These are phyloP conservation scores for Rhea pennata DNA, from an alignment of 2,113 vertebrate species.

Conservation along the genomic window DNA sequence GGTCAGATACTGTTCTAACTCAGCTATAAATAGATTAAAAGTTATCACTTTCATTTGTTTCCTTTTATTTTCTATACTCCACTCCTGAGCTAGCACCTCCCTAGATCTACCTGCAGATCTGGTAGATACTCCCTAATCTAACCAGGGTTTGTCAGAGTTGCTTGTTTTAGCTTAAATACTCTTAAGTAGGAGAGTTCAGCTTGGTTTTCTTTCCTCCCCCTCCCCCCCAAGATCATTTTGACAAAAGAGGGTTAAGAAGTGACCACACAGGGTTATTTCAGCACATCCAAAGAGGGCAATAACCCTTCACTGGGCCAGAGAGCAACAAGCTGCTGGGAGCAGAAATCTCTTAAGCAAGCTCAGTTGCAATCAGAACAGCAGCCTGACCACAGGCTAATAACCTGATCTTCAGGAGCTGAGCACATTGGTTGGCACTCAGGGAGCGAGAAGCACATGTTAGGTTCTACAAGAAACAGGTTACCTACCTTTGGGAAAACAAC, in stretches of 20 bases:
- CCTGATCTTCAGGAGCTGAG: not conserved
- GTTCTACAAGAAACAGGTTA: not conserved
- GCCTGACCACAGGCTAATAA: not conserved
- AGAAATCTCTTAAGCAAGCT: not conserved
- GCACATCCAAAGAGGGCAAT: not conserved
- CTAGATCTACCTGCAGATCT: not conserved
- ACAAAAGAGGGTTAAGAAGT: not conserved
- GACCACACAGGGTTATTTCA: not conserved
- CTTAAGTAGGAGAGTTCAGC: not conserved
- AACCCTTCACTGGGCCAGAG: accelerated
- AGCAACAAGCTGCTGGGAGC: not conserved
- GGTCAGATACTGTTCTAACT: not conserved
- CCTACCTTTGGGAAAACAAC: not conserved
- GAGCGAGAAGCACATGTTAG: not conserved
- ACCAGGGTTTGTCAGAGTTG: not conserved
- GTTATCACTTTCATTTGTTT: not conserved
- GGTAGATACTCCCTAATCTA: not conserved
- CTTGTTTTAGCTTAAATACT: not conserved
- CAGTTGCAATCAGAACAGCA: not conserved
- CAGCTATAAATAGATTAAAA: not conserved
- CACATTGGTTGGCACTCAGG: not conserved
- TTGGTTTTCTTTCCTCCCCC: not conserved
- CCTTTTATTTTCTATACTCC: not conserved
- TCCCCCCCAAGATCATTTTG: not conserved
- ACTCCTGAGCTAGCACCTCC: not conserved